phyloP scores from a whole-genome alignment of 2,888 invertebrate genomes.

The Drosophila eohydei region DNA sequence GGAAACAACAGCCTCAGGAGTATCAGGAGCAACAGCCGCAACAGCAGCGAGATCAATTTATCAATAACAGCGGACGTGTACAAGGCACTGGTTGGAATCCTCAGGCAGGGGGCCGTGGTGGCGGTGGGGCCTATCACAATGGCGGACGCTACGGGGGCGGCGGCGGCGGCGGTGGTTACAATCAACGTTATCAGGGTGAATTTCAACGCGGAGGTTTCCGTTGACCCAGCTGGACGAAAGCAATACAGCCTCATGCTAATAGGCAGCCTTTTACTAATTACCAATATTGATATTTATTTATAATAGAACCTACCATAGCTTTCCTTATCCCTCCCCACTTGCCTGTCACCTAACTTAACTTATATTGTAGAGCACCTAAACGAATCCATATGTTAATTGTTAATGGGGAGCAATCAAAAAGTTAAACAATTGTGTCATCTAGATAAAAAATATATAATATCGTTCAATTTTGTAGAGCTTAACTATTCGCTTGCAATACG shows the following conservation, averaged over 20 bases:
- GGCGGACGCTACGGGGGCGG: conserved; percentile 63
- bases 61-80: conserved; percentile 83
- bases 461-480: conserved; percentile 27
- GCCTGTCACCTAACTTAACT: conserved; percentile 20
- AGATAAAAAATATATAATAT: conserved; percentile 41
- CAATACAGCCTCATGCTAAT: conserved; percentile 8
- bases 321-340: conserved; percentile 1
- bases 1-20: conserved; percentile 62
- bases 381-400: conserved; percentile 35
- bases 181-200: conserved; percentile 52
- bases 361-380: conserved; percentile 10
- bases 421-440: conserved; percentile 60
- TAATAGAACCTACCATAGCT: conserved; percentile 32
- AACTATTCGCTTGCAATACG: conserved; percentile 60
- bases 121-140: conserved; percentile 27
- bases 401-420: conserved; percentile 45
- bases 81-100: conserved; percentile 83
- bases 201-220: conserved; percentile 53
- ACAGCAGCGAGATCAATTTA: conserved; percentile 73
- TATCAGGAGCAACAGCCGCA: conserved; percentile 52
- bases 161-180: conserved; percentile 50
- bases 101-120: conserved; percentile 45
- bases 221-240: conserved; percentile 3
- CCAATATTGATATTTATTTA: conserved; percentile 44
- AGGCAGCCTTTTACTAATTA: conserved; percentile 17